Base-by-base conservation (phyloP, 2,888 invertebrate genomes). In the Lasius platythorax region DNA sequence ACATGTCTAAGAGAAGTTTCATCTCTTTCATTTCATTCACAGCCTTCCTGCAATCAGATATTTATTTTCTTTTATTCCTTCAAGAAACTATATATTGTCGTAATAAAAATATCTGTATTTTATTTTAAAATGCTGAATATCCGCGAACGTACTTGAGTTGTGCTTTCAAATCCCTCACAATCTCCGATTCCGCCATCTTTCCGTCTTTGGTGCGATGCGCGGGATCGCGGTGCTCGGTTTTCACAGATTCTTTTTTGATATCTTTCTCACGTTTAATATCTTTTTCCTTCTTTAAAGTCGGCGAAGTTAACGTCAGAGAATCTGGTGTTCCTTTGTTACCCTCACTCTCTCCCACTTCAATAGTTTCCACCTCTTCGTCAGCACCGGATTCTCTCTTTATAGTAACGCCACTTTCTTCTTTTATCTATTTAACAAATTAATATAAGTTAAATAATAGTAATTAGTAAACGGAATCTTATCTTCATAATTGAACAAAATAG, bases 1-100 rank as follows among this genome's bases (percentile, higher is more conserved):
- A 99, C 98, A 99, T 99, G 95, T 99, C 99, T 87, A 99, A 95
- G 15, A 99, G 95, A 0, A 99, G 95, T 94, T 99, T 99, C 97
- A 99, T 96, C 95, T 99, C 99, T 92, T 98, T 98, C 95, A 99
- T 98, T 94, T 98, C 98, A 94, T 98, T 98, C 68, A 98, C 96
- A 15, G 98, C 98, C 96, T 98, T 99, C 95, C 98, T 98, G 93
- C 66, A 94, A 85, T 85, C 12, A 66, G 28, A 63, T 28, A 63
- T 67, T 43, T 70, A 70, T 68, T 40, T 1, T 53, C n/a, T 4
- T 53, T 43, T 30, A 46, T 33, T 30, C 43, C 11, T 18, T 79
- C 50, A 23, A 50, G 46, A 72, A 72, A 70, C 4, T 40, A 28
- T 9, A 67, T 6, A 53, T 66, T 2, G 5, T 43, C 5, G 23